Conservation (phyloP, 2,113 vertebrate species). For the Nestor notabilis region DNA sequence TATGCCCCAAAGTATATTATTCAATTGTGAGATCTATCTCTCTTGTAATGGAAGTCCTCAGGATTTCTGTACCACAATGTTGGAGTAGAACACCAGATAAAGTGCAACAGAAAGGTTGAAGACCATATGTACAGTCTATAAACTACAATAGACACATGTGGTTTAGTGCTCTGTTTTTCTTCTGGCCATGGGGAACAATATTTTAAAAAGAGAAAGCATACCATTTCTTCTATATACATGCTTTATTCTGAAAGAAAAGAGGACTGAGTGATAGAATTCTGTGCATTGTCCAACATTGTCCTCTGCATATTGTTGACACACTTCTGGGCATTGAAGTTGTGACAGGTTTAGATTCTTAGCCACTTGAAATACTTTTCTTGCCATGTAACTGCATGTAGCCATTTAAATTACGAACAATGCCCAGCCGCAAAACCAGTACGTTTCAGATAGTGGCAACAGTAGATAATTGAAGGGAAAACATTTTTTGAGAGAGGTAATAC, state of each 20-base stretch:
- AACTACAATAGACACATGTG: neutral
- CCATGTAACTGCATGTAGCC: neutral
- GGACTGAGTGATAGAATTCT: neutral
- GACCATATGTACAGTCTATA: rapidly evolving
- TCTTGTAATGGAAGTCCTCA: neutral
- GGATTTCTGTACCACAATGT: neutral
- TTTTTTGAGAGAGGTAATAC: neutral
- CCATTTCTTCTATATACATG: neutral
- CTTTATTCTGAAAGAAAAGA: neutral
- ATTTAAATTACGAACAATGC: neutral
- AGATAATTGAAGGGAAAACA: neutral
- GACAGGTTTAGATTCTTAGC: neutral
- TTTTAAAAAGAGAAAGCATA: neutral
- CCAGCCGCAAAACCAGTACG: neutral
- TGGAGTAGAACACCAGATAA: neutral
- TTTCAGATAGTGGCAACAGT: neutral
- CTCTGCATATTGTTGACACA: neutral
- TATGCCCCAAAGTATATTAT: neutral
- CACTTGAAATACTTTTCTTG: neutral
- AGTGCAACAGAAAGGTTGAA: neutral
- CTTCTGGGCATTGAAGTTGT: neutral
- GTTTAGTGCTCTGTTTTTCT: neutral
- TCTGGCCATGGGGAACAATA: neutral
- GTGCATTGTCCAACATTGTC: neutral
- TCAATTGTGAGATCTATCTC: neutral